A percentile compares a stretch with the other conserved stretches of the same genome.
Evolutionary conservation across 2,113 vertebrate genomes (phyloP).

Genomic region (Ictalurus furcatus): DNA sequence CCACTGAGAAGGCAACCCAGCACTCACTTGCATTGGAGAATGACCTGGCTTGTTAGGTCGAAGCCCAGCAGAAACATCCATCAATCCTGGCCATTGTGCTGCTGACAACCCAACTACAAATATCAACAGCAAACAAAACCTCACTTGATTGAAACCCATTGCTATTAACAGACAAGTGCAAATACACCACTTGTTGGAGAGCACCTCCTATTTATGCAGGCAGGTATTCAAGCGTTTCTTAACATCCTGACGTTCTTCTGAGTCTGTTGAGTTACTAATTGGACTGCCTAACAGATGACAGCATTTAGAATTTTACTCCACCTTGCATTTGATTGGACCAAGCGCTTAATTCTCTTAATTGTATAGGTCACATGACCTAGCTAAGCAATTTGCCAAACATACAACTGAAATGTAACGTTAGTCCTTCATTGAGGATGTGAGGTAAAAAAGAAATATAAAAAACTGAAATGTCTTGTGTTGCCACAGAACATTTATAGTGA

Average conservation of each 20-base stretch:
- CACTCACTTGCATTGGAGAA: neutral
- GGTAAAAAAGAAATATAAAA: neutral
- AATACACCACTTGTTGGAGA: too few species aligned
- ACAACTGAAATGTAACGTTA: neutral
- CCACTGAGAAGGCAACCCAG: neutral
- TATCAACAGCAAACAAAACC: neutral
- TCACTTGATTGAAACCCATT: neutral
- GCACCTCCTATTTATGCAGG: neutral
- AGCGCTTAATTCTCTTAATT: neutral
- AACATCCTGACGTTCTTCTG: conserved; percentile 9
- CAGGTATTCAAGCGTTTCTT: neutral
- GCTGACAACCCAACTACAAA: neutral
- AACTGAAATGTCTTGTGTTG: neutral
- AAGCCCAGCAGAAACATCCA: neutral
- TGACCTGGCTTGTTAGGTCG: neutral
- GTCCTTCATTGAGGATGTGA: neutral
- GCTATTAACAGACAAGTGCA: neutral
- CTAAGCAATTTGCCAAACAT: neutral
- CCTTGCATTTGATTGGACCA: neutral
- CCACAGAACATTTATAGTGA: neutral
- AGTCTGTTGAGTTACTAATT: neutral
- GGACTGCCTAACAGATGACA: neutral
- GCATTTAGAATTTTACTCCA: neutral
- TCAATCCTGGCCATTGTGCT: neutral
- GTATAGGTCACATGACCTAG: neutral